Percentiles rank a stretch among this genome's conserved stretches.
Conservation (phyloP, 1,140 invertebrate species). For the Drosophila parabipectinata region DNA sequence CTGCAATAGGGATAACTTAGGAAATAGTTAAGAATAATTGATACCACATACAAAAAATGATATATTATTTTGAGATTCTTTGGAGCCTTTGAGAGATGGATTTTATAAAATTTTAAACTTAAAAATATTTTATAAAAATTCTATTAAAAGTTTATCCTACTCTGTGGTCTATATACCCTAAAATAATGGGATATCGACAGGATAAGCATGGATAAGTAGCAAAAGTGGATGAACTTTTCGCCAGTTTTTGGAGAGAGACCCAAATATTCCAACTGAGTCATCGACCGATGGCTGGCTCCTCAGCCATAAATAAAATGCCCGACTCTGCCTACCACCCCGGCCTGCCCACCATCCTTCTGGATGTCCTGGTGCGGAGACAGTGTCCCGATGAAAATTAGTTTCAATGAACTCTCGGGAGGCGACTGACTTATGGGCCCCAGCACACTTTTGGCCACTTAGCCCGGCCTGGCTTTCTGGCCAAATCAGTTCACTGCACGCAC, state of each 20-base stretch:
- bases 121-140: background rate
- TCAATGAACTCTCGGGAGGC: constrained; percentile 42
- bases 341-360: background rate
- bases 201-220: constrained; percentile 2
- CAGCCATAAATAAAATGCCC: constrained; percentile 48
- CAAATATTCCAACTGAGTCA: constrained; percentile 61
- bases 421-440: constrained; percentile 68
- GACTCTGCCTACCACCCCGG: constrained; percentile 3
- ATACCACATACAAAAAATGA: background rate
- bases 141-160: background rate
- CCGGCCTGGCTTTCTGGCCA: constrained; percentile 19
- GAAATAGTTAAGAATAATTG: background rate
- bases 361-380: constrained; percentile 8
- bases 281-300: constrained; percentile 44
- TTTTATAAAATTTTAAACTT: background rate
- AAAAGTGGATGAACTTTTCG: constrained; percentile 17
- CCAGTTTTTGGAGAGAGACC: constrained; percentile 11
- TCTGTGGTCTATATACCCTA: background rate
- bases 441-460: constrained; percentile 49
- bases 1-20: background rate
- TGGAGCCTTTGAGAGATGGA: no score
- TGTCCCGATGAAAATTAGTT: constrained; percentile 39
- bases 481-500: constrained; percentile 67
- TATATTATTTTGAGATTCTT: background rate
- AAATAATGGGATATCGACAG: background rate